Conservation (phyloP, 2,888 invertebrate species). For the Clanis bilineata region DNA sequence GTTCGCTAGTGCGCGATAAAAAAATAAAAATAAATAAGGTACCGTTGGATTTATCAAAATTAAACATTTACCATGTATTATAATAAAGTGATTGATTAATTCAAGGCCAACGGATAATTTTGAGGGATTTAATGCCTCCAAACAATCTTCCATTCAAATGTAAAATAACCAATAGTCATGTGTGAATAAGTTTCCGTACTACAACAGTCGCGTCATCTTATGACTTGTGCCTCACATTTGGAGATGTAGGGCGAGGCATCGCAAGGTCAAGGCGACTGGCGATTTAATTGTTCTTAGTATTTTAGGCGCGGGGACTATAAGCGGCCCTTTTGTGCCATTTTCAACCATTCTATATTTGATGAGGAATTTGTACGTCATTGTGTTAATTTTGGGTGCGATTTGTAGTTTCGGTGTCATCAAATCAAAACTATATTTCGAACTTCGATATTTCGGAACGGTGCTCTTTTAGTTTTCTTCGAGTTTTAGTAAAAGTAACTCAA, state of each 20-base stretch:
- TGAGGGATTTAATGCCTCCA: no score
- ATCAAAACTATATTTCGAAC: neutral
- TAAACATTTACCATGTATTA: no score
- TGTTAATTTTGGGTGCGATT: neutral
- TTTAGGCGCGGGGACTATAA: conserved; percentile 31
- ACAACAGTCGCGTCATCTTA: neutral
- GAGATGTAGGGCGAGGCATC: conserved; percentile 34
- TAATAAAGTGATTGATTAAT: no score
- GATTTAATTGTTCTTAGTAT: conserved; percentile 22
- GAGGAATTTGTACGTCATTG: neutral
- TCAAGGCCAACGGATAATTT: no score
- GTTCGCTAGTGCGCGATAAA: no score
- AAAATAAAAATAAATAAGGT: no score
- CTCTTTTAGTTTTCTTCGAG: no score
- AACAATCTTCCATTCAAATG: neutral
- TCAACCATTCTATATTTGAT: conserved; percentile 22
- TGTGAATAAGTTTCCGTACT: neutral
- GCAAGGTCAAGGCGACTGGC: conserved; percentile 38
- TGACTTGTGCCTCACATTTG: conserved; percentile 20
- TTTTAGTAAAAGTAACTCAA: no score
- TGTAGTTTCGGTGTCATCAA: neutral
- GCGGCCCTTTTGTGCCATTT: conserved; percentile 30
- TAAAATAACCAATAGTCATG: no score
- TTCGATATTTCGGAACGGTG: no score
- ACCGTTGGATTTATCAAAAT: no score